phyloP scores from a whole-genome alignment of 2,888 invertebrate genomes.

The Drosophila quasianomalipes region DNA sequence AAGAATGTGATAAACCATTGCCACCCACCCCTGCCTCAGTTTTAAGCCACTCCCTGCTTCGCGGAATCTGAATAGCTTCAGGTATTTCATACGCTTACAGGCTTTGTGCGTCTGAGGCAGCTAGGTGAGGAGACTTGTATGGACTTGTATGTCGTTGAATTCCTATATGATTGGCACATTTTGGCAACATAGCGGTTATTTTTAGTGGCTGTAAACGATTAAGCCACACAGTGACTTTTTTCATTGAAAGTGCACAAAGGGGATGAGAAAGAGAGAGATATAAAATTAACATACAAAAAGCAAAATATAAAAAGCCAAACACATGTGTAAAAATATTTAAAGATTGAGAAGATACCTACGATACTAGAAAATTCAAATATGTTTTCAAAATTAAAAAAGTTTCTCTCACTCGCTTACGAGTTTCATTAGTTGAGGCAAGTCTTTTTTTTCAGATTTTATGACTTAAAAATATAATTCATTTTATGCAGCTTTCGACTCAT shows the following conservation, averaged over 20 bases:
- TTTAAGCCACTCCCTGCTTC: neutral
- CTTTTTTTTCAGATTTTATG: neutral
- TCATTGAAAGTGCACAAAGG: neutral
- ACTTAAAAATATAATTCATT: neutral
- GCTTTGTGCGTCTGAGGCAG: neutral
- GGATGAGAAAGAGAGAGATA: neutral
- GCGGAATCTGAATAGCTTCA: conserved; percentile 12
- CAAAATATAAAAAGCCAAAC: neutral
- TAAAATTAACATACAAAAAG: neutral
- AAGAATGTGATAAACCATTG: conserved; percentile 8
- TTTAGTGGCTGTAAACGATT: conserved; percentile 10
- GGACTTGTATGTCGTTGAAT: conserved; percentile 26
- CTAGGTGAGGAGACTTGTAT: conserved; percentile 4
- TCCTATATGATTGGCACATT: conserved; percentile 37
- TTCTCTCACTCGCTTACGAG: neutral
- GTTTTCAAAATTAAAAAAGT: neutral
- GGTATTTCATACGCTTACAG: conserved; percentile 23
- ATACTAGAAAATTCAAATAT: neutral
- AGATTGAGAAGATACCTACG: neutral
- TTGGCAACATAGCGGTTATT: conserved; percentile 19
- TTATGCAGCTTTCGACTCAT: neutral
- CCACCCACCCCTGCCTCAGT: neutral
- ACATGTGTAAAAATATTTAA: neutral
- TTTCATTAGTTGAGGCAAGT: neutral
- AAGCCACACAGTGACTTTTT: neutral